Conservation (phyloP, 2,113 vertebrate genomes). For the Rostratula benghalensis region DNA sequence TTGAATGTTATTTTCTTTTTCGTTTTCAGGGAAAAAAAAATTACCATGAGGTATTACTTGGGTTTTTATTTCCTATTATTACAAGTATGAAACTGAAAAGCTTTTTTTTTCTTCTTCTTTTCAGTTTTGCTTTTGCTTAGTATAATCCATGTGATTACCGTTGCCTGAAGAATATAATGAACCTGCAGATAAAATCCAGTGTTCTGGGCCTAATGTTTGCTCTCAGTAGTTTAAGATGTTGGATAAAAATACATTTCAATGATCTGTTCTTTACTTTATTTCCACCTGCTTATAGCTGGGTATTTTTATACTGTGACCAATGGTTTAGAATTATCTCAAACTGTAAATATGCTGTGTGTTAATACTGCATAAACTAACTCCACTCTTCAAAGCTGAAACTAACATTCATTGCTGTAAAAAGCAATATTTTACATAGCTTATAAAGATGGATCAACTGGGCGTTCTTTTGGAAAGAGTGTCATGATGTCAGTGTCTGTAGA, state of each 20-base stretch:
- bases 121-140: neutral
- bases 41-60: neutral
- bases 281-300: neutral
- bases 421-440: neutral
- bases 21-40: neutral
- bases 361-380: neutral
- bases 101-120: neutral
- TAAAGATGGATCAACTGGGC: neutral
- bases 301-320: neutral
- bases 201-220: neutral
- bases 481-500: neutral
- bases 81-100: neutral
- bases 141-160: neutral
- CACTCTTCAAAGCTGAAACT: neutral
- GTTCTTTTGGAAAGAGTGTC: slow-evolving; percentile 1
- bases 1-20: neutral
- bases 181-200: neutral
- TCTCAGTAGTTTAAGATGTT: neutral
- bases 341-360: neutral
- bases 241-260: neutral
- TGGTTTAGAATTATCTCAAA: neutral
- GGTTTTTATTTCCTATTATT: neutral
- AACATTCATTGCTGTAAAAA: neutral
- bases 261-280: neutral
- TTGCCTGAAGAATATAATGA: neutral